Conservation (phyloP, 2,797 vertebrate genomes). For the Cheirogaleus major region DNA sequence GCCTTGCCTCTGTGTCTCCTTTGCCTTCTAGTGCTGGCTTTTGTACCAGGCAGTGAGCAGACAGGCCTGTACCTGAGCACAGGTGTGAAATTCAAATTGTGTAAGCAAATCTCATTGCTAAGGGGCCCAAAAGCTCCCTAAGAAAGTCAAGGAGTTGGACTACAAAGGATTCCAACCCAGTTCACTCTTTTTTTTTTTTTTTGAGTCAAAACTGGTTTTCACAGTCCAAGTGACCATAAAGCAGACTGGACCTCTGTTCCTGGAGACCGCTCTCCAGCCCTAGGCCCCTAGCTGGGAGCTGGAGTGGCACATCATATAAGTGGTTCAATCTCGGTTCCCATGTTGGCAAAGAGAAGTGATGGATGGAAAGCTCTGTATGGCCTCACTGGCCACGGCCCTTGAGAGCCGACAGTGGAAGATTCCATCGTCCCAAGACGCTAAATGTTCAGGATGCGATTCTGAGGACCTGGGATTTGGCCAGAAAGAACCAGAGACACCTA, state of each 20-base stretch:
- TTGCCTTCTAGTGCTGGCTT: too few species aligned
- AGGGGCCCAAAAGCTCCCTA: neutral
- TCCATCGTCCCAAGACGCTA: accelerated
- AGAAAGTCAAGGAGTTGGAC: neutral
- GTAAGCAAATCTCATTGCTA: neutral
- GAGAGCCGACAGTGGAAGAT: neutral
- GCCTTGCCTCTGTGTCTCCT: neutral
- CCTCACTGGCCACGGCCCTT: neutral
- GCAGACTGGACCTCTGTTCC: neutral
- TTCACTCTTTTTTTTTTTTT: neutral
- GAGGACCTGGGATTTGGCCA: neutral
- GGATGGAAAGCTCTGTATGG: neutral
- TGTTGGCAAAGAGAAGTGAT: neutral
- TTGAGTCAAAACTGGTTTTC: neutral
- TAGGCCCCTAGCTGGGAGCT: neutral
- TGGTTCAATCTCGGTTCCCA: neutral
- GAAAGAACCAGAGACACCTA: constrained; percentile 31
- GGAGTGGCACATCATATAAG: neutral
- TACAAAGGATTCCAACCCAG: neutral
- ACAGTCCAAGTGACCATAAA: neutral
- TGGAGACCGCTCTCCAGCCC: neutral
- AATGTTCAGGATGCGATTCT: neutral
- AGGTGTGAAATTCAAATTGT: neutral
- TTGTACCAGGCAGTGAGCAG: neutral
- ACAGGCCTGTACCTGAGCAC: neutral